phyloP scores from a whole-genome alignment of 2,888 invertebrate species.

The Ophioninae sp. region DNA sequence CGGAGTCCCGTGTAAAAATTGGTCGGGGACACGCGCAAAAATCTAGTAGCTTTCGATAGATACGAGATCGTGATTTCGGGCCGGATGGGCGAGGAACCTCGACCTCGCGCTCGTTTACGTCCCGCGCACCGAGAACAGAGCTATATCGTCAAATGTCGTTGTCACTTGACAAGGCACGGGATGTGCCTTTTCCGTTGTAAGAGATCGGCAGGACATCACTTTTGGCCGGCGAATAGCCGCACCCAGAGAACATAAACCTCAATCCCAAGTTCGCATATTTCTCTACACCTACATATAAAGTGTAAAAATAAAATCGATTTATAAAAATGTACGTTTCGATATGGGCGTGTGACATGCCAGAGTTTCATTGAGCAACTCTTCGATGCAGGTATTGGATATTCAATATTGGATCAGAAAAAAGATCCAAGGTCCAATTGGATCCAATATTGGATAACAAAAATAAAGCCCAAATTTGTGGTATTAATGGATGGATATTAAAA shows the following conservation, averaged over 20 bases:
- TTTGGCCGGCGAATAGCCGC: slow-evolving; percentile 62
- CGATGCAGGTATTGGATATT: neutral
- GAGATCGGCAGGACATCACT: slow-evolving; percentile 57
- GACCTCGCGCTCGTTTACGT: slow-evolving; percentile 72
- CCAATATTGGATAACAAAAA: too few relatives aligned
- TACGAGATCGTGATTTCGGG: slow-evolving; percentile 65
- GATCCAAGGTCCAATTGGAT: too few relatives aligned
- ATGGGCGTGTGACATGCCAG: slow-evolving; percentile 8
- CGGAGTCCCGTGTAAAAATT: neutral
- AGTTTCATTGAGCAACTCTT: slow-evolving; percentile 30
- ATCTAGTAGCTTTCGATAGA: slow-evolving; percentile 60
- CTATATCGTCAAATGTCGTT: slow-evolving; percentile 69
- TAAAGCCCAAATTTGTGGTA: too few relatives aligned
- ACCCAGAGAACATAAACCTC: slow-evolving; percentile 65
- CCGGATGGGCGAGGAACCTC: slow-evolving; percentile 76
- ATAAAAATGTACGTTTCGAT: neutral
- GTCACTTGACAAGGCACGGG: slow-evolving; percentile 74
- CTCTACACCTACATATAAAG: slow-evolving; percentile 7
- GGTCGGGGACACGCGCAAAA: slow-evolving; percentile 11
- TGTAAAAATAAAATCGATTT: neutral
- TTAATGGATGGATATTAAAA: too few relatives aligned
- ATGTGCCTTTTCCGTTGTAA: slow-evolving; percentile 70
- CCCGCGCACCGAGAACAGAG: slow-evolving; percentile 54
- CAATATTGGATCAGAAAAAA: slow-evolving; percentile 7
- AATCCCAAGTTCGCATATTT: slow-evolving; percentile 15